Percentiles rank a stretch among this genome's conserved stretches.
Conservation (phyloP, 2,888 invertebrate species). For the Lobophora halterata region DNA sequence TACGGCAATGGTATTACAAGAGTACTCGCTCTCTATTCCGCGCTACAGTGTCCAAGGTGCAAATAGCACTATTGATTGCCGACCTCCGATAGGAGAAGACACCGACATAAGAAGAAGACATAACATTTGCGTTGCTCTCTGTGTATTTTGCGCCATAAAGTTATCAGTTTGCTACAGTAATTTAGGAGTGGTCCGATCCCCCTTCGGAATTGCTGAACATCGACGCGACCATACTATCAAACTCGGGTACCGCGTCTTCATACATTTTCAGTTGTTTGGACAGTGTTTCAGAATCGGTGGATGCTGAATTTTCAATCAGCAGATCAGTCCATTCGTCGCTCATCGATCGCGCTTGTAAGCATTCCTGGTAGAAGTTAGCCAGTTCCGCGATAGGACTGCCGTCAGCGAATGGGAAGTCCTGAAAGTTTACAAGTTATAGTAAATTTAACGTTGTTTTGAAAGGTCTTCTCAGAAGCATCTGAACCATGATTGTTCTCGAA, state of each 20-base stretch:
- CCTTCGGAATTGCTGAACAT: conserved; percentile 79
- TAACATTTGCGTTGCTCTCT: too few relatives aligned
- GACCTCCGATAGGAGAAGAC: too few relatives aligned
- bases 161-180: not conserved
- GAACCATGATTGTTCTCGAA: too few relatives aligned
- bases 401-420: conserved; percentile 91
- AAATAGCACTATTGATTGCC: too few relatives aligned
- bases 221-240: conserved; percentile 87
- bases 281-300: conserved; percentile 77
- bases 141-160: not conserved
- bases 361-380: conserved; percentile 89
- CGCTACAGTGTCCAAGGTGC: too few relatives aligned
- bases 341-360: conserved; percentile 83
- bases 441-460: too few relatives aligned
- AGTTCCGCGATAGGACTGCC: conserved; percentile 87
- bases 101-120: too few relatives aligned
- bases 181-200: conserved; percentile 47
- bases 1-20: too few relatives aligned
- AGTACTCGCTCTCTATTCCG: too few relatives aligned
- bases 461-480: too few relatives aligned
- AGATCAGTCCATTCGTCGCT: conserved; percentile 58
- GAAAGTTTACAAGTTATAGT: too few relatives aligned
- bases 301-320: conserved; percentile 38
- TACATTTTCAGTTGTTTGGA: conserved; percentile 86
- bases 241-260: conserved; percentile 87